A percentile compares a stretch with the other conserved stretches of the same genome.
Evolutionary conservation across 2,888 invertebrate species (phyloP).

Genomic region (Alloplasta piceator): DNA sequence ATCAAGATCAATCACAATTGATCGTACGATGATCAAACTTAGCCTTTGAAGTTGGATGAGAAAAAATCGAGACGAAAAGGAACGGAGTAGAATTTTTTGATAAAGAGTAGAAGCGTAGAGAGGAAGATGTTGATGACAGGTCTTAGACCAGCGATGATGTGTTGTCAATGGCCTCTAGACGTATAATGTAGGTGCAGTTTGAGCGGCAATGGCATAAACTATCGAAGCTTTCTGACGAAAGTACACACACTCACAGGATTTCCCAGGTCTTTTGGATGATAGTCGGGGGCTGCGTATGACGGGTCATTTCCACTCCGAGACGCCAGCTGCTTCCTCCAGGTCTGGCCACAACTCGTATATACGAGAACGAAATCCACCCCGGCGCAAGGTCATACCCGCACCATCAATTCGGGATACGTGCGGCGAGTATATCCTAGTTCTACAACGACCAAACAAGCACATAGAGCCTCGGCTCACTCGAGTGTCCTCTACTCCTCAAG

Average conservation of each 20-base stretch:
- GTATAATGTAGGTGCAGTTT: constrained; percentile 47
- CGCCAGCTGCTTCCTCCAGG: constrained; percentile 71
- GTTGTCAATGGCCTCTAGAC: constrained; percentile 45
- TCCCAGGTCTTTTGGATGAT: constrained; percentile 59
- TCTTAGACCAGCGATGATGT: constrained; percentile 54
- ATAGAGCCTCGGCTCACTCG: constrained; percentile 48
- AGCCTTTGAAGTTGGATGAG: constrained; percentile 9
- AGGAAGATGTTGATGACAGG: constrained; percentile 48
- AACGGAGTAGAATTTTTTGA: neutral
- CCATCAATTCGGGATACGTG: constrained; percentile 38
- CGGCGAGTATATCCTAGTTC: constrained; percentile 23
- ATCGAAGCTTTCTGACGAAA: constrained; percentile 31
- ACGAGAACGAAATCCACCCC: constrained; percentile 56
- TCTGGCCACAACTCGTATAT: constrained; percentile 63
- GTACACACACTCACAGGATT: constrained; percentile 40
- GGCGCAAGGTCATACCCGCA: constrained; percentile 44
- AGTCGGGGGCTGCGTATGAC: constrained; percentile 72
- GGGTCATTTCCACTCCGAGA: constrained; percentile 75
- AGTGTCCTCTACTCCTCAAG: constrained; percentile 20
- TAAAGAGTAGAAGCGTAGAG: neutral
- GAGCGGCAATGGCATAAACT: constrained; percentile 41
- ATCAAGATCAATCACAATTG: constrained; percentile 6
- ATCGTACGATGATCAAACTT: constrained; percentile 13
- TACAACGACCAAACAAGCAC: too few relatives aligned
- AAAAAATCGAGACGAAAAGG: neutral